These are phyloP conservation scores for Collichthys lucidus DNA, from an alignment of 2,113 vertebrate genomes.

Conservation along the genomic window DNA sequence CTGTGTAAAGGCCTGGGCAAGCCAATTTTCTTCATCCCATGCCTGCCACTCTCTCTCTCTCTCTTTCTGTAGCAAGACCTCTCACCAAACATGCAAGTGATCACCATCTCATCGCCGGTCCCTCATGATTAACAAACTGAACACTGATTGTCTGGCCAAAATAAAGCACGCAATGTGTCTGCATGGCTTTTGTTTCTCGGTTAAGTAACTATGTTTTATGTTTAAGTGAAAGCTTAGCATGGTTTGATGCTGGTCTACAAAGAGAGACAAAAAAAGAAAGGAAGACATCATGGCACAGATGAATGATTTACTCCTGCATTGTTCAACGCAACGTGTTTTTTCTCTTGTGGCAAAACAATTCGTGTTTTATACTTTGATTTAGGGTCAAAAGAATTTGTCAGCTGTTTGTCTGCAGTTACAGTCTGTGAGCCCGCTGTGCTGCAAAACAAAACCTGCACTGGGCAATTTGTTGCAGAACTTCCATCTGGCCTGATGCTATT, in stretches of 20 bases:
- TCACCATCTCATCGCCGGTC: constrained; percentile 52
- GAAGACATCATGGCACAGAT: background rate
- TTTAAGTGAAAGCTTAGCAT: constrained; percentile 3
- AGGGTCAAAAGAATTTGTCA: constrained; percentile 8
- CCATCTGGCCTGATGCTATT: background rate
- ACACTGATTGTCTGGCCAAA: constrained; percentile 29
- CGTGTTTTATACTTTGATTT: constrained; percentile 1
- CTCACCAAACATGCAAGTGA: constrained; percentile 68
- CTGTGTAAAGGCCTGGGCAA: constrained; percentile 65
- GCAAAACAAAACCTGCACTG: constrained; percentile 44
- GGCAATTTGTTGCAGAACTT: constrained; percentile 5
- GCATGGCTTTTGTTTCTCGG: constrained; percentile 8
- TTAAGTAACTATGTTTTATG: constrained; percentile 33
- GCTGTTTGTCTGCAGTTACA: constrained; percentile 18
- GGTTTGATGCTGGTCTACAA: background rate
- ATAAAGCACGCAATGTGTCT: constrained; percentile 40
- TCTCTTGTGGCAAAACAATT: background rate
- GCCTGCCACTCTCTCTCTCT: constrained; percentile 59
- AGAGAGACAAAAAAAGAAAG: background rate
- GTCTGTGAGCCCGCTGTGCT: constrained; percentile 8
- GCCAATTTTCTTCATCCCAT: constrained; percentile 68
- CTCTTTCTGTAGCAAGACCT: constrained; percentile 43
- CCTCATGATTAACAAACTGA: constrained; percentile 45
- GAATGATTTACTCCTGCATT: background rate
- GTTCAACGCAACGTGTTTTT: background rate